Conservation (phyloP, 1,140 invertebrate species). For the Chironomus tepperi region DNA sequence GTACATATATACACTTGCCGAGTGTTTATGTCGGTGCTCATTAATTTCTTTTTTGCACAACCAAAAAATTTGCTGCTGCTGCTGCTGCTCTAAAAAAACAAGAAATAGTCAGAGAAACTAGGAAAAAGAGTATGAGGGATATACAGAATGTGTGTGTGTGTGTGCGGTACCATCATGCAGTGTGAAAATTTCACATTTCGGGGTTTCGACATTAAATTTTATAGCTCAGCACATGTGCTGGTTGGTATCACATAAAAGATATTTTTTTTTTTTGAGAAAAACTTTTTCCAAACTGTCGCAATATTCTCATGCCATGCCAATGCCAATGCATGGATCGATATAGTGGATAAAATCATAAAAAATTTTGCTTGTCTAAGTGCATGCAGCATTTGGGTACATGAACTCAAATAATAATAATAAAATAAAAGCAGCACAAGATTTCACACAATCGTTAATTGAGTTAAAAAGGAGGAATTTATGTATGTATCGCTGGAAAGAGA, state of each 20-base stretch:
- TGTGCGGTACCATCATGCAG: slow-evolving; percentile 11
- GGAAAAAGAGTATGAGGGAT: too few relatives aligned
- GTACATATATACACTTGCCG: not conserved
- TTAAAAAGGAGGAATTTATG: slow-evolving; percentile 1
- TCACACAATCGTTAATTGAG: not conserved
- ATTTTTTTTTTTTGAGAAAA: too few relatives aligned
- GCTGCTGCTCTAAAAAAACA: too few relatives aligned
- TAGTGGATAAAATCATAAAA: not conserved
- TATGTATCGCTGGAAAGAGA: not conserved
- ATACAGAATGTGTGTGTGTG: not conserved
- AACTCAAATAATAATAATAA: not conserved
- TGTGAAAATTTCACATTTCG: slow-evolving; percentile 7
- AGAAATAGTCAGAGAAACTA: too few relatives aligned
- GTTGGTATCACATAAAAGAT: slow-evolving; percentile 2
- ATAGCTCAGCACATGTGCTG: slow-evolving; percentile 5
- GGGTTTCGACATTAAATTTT: slow-evolving; percentile 13
- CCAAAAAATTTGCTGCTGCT: not conserved
- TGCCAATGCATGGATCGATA: too few relatives aligned
- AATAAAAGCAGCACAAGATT: not conserved
- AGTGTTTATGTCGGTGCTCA: slow-evolving; percentile 12
- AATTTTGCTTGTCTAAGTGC: not conserved
- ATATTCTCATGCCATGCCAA: too few relatives aligned
- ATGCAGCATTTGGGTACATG: not conserved
- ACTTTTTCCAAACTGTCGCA: too few relatives aligned
- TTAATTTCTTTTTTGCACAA: not conserved